phyloP scores from a whole-genome alignment of 1,140 invertebrate genomes.

The Leptinotarsa undecemlineata region DNA sequence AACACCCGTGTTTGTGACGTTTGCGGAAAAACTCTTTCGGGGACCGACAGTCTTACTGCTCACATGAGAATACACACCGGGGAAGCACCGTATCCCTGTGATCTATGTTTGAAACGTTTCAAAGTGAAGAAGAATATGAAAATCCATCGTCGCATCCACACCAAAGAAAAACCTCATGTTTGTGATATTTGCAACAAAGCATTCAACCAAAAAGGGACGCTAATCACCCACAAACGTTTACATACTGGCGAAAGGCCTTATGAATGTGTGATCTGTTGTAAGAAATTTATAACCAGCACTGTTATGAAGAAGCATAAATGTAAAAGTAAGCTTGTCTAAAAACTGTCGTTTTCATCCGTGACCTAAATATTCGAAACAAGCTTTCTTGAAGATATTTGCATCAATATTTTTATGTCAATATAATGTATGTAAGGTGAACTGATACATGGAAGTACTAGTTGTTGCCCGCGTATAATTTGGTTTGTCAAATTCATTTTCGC shows the following conservation, averaged over 20 bases:
- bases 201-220: slow-evolving; percentile 36
- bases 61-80: slow-evolving; percentile 51
- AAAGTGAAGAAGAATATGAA: slow-evolving; percentile 47
- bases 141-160: slow-evolving; percentile 44
- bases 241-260: slow-evolving; percentile 29
- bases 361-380: background rate
- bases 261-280: slow-evolving; percentile 44
- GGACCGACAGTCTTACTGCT: slow-evolving; percentile 31
- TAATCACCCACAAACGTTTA: slow-evolving; percentile 29
- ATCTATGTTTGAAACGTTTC: slow-evolving; percentile 48
- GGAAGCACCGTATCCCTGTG: slow-evolving; percentile 48
- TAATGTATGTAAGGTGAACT: no score
- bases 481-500: no score
- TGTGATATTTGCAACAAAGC: slow-evolving; percentile 29
- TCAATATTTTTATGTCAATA: no score
- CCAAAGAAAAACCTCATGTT: slow-evolving; percentile 23
- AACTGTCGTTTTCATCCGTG: background rate
- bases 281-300: slow-evolving; percentile 46
- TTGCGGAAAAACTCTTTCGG: slow-evolving; percentile 44
- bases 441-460: no score
- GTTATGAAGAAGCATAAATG: slow-evolving; percentile 31
- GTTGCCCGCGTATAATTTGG: no score
- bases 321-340: background rate
- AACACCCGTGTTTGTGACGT: slow-evolving; percentile 29
- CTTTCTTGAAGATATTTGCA: background rate